phyloP scores from a whole-genome alignment of 2,888 invertebrate species.

The Synanthedon myopaeformis region DNA sequence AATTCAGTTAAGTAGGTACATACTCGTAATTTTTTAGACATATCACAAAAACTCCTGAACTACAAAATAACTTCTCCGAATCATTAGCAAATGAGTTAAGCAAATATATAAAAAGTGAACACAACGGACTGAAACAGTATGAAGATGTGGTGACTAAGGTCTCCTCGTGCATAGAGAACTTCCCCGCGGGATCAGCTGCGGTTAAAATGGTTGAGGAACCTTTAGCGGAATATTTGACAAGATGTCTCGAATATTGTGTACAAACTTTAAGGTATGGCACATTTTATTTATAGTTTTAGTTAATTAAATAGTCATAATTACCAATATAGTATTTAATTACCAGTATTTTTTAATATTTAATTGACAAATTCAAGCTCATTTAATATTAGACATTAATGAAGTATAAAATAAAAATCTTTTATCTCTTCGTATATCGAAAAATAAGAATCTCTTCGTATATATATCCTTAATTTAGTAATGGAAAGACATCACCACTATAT shows the following conservation, averaged over 20 bases:
- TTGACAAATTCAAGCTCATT: too few relatives aligned
- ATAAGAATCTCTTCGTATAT: too few relatives aligned
- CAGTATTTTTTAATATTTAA: too few relatives aligned
- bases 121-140: constrained; percentile 16
- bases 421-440: too few relatives aligned
- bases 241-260: constrained; percentile 27
- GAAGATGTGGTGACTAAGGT: constrained; percentile 26
- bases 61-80: constrained; percentile 30
- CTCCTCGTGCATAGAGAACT: constrained; percentile 42
- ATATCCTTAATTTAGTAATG: too few relatives aligned
- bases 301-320: too few relatives aligned
- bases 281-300: neutral
- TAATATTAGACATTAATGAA: too few relatives aligned
- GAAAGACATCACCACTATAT: neutral
- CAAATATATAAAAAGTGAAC: constrained; percentile 6
- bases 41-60: constrained; percentile 26
- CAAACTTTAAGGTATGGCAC: constrained; percentile 24
- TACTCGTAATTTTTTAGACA: constrained; percentile 24
- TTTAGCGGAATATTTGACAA: constrained; percentile 23
- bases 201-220: constrained; percentile 21
- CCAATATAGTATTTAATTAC: too few relatives aligned
- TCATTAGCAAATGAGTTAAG: constrained; percentile 22
- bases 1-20: too few relatives aligned
- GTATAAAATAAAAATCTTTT: too few relatives aligned
- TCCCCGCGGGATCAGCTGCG: constrained; percentile 33